phyloP scores from a whole-genome alignment of 2,113 vertebrate genomes.

The Struthidea cinerea region DNA sequence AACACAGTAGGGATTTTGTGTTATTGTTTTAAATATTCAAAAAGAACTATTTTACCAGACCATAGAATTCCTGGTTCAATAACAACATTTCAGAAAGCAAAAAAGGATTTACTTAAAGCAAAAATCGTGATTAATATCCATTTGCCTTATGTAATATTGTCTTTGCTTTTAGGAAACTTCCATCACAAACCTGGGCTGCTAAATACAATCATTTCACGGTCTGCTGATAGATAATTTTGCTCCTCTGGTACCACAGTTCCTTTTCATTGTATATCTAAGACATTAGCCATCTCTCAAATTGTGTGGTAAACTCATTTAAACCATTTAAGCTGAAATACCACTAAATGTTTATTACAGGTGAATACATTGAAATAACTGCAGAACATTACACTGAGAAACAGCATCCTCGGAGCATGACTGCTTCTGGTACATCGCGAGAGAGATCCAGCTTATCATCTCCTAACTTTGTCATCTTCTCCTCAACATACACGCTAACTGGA shows the following conservation, averaged over 20 bases:
- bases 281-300: background rate
- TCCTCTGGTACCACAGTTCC: background rate
- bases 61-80: background rate
- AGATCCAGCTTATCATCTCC: background rate
- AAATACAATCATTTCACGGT: background rate
- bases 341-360: background rate
- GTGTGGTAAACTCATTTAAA: background rate
- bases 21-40: background rate
- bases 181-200: background rate
- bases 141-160: background rate
- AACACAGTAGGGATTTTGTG: background rate
- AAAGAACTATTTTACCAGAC: background rate
- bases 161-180: background rate
- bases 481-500: background rate
- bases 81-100: background rate
- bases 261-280: background rate
- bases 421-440: background rate
- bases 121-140: background rate
- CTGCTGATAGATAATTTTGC: background rate
- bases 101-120: background rate
- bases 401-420: background rate
- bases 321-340: constrained; percentile 9
- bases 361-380: background rate
- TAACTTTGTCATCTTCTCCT: background rate
- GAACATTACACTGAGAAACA: background rate